These are phyloP conservation scores for Ephestia elutella DNA, from an alignment of 1,140 invertebrate species.

Conservation along the genomic window DNA sequence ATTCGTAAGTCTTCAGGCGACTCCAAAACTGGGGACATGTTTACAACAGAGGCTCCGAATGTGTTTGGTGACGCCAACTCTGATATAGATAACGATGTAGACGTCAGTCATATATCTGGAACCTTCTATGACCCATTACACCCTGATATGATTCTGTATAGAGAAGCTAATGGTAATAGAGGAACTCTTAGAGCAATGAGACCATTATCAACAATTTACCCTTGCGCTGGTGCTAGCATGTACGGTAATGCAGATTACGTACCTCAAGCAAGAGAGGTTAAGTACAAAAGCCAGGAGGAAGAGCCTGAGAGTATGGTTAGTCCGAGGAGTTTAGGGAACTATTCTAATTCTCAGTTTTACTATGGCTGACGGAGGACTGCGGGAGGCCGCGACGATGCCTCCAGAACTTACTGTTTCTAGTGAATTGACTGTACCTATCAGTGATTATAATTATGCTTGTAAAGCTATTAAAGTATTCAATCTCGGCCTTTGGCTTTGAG, in stretches of 20 bases:
- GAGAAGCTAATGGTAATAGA: constrained; percentile 49
- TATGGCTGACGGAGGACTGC: constrained; percentile 61
- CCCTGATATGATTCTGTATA: constrained; percentile 69
- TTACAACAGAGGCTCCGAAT: constrained; percentile 67
- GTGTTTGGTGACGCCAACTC: constrained; percentile 68
- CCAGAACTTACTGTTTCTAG: constrained; percentile 63
- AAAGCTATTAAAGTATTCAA: background rate
- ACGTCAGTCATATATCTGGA: constrained; percentile 66
- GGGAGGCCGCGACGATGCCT: constrained; percentile 41
- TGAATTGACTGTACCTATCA: background rate
- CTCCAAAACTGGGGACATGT: constrained; percentile 69
- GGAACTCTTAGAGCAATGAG: constrained; percentile 58
- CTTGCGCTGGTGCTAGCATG: constrained; percentile 60
- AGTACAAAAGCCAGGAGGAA: constrained; percentile 32
- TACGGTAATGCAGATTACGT: constrained; percentile 65
- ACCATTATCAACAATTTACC: constrained; percentile 63
- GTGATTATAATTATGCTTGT: background rate
- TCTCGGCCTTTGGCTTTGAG: background rate
- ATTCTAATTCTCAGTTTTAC: constrained; percentile 63
- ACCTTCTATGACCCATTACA: constrained; percentile 68
- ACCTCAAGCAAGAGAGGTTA: constrained; percentile 40
- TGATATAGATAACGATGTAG: constrained; percentile 68
- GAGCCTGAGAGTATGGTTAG: constrained; percentile 55
- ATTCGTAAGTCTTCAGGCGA: constrained; percentile 34
- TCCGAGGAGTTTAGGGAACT: constrained; percentile 64